Base-by-base conservation (phyloP, 1,140 invertebrate genomes). In the Aphelenchoides besseyi region DNA sequence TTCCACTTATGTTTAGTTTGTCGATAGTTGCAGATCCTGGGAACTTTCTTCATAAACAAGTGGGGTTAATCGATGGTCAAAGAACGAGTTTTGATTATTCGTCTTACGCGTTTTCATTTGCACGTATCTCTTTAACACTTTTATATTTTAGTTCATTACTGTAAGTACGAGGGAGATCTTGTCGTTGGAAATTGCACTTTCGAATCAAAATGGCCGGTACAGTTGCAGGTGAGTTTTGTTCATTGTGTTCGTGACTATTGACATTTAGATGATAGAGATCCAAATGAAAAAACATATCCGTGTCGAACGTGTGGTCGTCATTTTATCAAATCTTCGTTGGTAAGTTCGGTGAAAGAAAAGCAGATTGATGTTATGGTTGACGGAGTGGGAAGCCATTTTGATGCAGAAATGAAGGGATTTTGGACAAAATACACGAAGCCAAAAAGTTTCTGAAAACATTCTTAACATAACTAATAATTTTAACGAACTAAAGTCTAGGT, bases 321-420 rank as follows among this genome's bases (percentile, higher is more conserved):
- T 3, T 79, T 78, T 66, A 62, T 79, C n/a, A 68, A 75, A 37
- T 70, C 69, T 5, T 78, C 74, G 61, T 69, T 79, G 66, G 77
- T 77, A 63, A 52, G 77, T n/a, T n/a, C n/a, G n/a, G n/a, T n/a
- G n/a, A n/a, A n/a, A n/a, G n/a, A n/a, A n/a, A n/a, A n/a, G n/a
- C n/a, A n/a, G n/a, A n/a, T n/a, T n/a, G n/a, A n/a, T n/a, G n/a
- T n/a, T n/a, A n/a, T n/a, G n/a, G n/a, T n/a, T n/a, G n/a, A n/a
- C 35, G 16, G 67, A 16, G 33, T 18, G 3, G 26, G 33, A 12
- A 70, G 23, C 32, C 5, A 8, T 70, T 70, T 69, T 33, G 23
- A 2, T 57, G 33, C 63, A 16, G 12, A 2, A 18, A 16, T 12
- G 29, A 12, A 1, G 12, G 16, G 16, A 18, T n/a, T 41, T 29